Base-by-base conservation (phyloP, 2,113 vertebrate species). In the Athene noctua region DNA sequence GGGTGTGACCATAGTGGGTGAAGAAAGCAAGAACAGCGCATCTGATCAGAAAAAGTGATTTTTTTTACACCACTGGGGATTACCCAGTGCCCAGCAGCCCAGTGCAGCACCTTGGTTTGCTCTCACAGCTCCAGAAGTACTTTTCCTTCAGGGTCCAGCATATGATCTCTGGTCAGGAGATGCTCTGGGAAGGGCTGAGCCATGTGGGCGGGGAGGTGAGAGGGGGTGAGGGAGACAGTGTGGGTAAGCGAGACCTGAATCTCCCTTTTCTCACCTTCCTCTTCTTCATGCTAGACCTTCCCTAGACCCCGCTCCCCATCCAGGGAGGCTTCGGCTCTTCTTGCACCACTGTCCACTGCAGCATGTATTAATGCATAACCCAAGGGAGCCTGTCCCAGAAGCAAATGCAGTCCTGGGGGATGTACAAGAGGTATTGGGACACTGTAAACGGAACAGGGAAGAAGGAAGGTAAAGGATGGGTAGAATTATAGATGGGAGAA, bases 281-380 rank as follows among this genome's bases (percentile, higher is more conserved):
- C 36, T 13, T 80, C 79, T 40, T 36, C 34, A 2, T 3, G 12
- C 10, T 7, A 65, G 20, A 19, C 13, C 38, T 75, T 29, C 10
- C 38, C 46, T 5, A 23, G 23, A 44, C 11, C 21, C 32, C 0
- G 0, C 15, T 54, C 3, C 20, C 25, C 10, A 4, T 5, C 19
- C 61, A 55, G 21, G 6, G 11, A 6, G 12, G 26, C 11, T 25
- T 32, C 1, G 8, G 12, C 68, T 71, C 51, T 15, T 20, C 80
- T 29, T 23, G 87, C 25, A 36, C 66, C 54, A 2, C 54, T 6
- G 77, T 26, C 44, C 12, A 8, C 54, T 3, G 1, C 66, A 27
- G 65, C 22, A 5, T 14, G 19, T 3, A 38, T 29, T 3, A 8
- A 3, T 11, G 20, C 18, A 11, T 2, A 42, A 47, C 8, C 47